Conservation (phyloP, 2,888 invertebrate genomes). For the Prenolepis imparis region DNA sequence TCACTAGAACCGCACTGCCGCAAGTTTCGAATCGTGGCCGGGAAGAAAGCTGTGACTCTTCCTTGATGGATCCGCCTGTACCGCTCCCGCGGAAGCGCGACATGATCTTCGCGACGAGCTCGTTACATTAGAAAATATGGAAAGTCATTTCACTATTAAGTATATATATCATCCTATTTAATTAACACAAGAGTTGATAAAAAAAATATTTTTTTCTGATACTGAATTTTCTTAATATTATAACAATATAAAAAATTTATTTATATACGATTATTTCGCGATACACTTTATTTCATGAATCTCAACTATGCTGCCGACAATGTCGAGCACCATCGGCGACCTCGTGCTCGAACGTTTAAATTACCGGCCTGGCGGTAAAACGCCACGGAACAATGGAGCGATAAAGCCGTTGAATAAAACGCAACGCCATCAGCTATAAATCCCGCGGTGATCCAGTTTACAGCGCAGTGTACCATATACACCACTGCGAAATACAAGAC, state of each 20-base stretch:
- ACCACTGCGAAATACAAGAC: constrained; percentile 44
- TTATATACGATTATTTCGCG: neutral
- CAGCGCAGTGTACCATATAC: constrained; percentile 63
- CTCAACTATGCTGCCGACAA: constrained; percentile 57
- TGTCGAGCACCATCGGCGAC: constrained; percentile 59
- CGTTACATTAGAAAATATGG: constrained; percentile 7
- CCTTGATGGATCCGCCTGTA: constrained; percentile 23
- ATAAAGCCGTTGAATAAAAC: constrained; percentile 76
- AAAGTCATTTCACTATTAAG: neutral
- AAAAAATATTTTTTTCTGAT: neutral
- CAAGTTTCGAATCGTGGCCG: constrained; percentile 53
- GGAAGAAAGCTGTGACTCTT: constrained; percentile 32
- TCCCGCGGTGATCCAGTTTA: constrained; percentile 77
- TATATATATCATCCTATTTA: neutral
- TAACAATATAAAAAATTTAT: neutral
- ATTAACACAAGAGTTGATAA: neutral
- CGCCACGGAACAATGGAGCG: constrained; percentile 76
- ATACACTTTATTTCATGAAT: constrained; percentile 58
- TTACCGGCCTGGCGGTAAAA: constrained; percentile 69
- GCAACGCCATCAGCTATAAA: constrained; percentile 70
- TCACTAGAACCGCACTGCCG: constrained; percentile 67
- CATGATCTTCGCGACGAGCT: neutral
- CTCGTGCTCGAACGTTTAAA: constrained; percentile 60
- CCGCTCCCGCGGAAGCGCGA: constrained; percentile 21
- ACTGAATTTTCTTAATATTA: neutral